Evolutionary conservation across 2,888 invertebrate genomes (phyloP).

Genomic region (Morpho helenor): DNA sequence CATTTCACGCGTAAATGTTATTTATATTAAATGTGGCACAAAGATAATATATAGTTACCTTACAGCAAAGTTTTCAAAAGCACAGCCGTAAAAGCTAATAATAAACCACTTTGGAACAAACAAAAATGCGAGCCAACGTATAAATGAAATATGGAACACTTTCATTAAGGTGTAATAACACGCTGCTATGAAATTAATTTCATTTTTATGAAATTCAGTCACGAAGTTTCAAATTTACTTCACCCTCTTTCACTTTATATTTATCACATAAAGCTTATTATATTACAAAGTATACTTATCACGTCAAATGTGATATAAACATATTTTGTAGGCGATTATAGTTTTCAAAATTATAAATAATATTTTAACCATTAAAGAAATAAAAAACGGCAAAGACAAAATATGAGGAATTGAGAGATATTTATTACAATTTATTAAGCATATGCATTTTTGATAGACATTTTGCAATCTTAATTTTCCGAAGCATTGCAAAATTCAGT

Average conservation of each 20-base stretch:
- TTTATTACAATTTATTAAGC: neutral
- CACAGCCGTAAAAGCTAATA: constrained; percentile 22
- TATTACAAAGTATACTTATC: neutral
- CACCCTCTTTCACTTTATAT: neutral
- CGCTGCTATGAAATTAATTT: constrained; percentile 16
- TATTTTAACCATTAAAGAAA: too few relatives aligned
- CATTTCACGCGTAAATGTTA: neutral
- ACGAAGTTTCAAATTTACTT: constrained; percentile 16
- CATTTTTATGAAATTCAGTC: constrained; percentile 22
- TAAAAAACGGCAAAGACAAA: too few relatives aligned
- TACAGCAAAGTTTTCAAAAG: constrained; percentile 18
- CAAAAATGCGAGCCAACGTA: constrained; percentile 16
- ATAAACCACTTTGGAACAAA: constrained; percentile 23
- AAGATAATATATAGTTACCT: constrained; percentile 19
- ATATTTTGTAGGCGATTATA: neutral
- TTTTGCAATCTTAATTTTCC: too few relatives aligned
- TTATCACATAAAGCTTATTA: neutral
- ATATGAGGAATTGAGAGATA: too few relatives aligned
- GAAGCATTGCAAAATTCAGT: too few relatives aligned
- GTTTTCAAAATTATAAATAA: too few relatives aligned
- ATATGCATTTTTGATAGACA: neutral
- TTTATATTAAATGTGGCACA: constrained; percentile 16
- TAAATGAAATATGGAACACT: constrained; percentile 21
- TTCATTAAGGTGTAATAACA: constrained; percentile 23
- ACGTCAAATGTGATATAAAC: neutral